Evolutionary conservation across 2,113 vertebrate species (phyloP).

Genomic region (Coracopsis vasa): DNA sequence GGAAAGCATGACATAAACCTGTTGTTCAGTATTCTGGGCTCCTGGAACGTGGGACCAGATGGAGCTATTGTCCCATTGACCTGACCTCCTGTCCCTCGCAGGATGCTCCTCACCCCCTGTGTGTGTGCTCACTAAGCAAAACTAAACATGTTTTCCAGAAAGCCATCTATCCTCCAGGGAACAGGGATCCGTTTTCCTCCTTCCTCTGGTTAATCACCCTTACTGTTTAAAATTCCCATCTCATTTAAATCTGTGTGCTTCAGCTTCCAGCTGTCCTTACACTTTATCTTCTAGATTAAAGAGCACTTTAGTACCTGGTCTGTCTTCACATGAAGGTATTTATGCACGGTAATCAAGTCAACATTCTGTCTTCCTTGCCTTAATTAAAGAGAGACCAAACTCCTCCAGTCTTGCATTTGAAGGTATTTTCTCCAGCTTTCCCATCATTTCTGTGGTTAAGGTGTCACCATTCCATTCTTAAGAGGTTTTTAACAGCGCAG

Average conservation of each 20-base stretch:
- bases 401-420: not conserved
- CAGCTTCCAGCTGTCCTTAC: not conserved
- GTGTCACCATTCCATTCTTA: fast-evolving
- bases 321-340: not conserved
- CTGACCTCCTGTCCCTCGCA: not conserved
- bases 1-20: not conserved
- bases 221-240: not conserved
- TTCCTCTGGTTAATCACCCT: not conserved
- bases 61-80: not conserved
- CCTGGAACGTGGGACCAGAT: not conserved
- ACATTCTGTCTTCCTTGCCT: not conserved
- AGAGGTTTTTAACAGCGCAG: fast-evolving
- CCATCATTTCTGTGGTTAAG: not conserved
- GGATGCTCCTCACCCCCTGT: not conserved
- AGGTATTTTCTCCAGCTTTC: not conserved
- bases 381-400: not conserved
- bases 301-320: not conserved
- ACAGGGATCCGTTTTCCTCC: not conserved
- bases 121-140: not conserved
- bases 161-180: not conserved
- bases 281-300: not conserved
- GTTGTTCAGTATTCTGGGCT: not conserved
- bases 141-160: not conserved
- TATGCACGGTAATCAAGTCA: not conserved
- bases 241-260: not conserved